Evolutionary conservation across 2,113 vertebrate genomes (phyloP).

Genomic region (Malaclemys terrapin): DNA sequence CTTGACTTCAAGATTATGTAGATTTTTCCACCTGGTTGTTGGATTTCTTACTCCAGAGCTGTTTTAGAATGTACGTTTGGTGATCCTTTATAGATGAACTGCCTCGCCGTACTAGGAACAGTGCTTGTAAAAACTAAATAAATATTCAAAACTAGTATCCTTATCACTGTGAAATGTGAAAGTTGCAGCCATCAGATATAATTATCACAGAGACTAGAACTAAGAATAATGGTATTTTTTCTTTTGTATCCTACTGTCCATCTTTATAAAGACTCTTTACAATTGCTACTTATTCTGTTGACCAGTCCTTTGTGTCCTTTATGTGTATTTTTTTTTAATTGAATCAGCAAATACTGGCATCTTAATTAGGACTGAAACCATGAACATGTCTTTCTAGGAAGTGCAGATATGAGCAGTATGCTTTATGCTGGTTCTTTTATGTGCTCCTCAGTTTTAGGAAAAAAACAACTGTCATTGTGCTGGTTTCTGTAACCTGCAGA

Average conservation of each 20-base stretch:
- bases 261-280: not conserved
- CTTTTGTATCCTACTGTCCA: constrained; percentile 42
- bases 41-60: not conserved
- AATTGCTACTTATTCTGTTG: constrained; percentile 8
- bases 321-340: not conserved
- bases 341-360: not conserved
- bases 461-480: not conserved
- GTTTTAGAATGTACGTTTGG: not conserved
- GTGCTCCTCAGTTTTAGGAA: not conserved
- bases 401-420: not conserved
- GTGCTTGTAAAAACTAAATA: not conserved
- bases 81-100: not conserved
- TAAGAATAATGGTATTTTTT: not conserved
- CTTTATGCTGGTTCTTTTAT: not conserved
- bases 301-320: not conserved
- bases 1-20: not conserved
- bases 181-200: constrained; percentile 27
- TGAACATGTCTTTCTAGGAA: constrained; percentile 29
- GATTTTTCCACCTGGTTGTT: not conserved
- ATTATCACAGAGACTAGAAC: not conserved
- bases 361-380: constrained; percentile 30
- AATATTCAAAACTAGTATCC: not conserved
- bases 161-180: not conserved
- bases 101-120: not conserved
- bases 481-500: not conserved